Base-by-base conservation (phyloP, 2,888 invertebrate genomes). In the Macaria notata region DNA sequence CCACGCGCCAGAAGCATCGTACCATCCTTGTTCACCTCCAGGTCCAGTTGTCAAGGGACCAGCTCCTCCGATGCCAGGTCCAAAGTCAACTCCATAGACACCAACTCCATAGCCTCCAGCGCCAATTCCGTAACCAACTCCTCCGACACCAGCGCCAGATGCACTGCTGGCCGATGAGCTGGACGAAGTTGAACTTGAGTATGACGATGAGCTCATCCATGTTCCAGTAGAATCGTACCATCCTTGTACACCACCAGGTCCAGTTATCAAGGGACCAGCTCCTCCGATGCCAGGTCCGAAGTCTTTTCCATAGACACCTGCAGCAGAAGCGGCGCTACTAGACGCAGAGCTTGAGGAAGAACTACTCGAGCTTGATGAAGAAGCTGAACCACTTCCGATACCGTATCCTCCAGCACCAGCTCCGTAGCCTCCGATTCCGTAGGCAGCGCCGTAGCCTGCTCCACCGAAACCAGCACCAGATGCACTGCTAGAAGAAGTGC, bases 1-100 rank as follows among this genome's bases (percentile, higher is more conserved):
- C 19, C 19, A 19, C 19, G 19, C 19, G 19, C 19, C 19, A 19
- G 19, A 19, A 19, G 19, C 19, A 19, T 19, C 19, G 19, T 19
- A 19, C 19, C 19, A 19, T 19, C 19, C 19, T 19, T 19, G 19
- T 19, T 19, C 19, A 9, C 38, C 47, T 19, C 4, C 38, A 45
- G 42, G 54, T 49, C 33, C 41, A 53, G 45, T 3, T 44, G 60
- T 60, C 41, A 56, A 30, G 52, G 47, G 44, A 31, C 62, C 64
- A 7, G 50, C 53, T 45, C 9, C 45, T 46, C 54, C 49, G n/a
- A 19, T 33, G 3, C 49, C 33, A 33, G 19, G 8, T 19, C 49
- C 33, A 4, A 31, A 4, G 9, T 9, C 49, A 38, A 9, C 44
- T 19, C 62, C 9, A 36, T 19, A 19, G 19, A 30, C 7, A 46